phyloP scores from a whole-genome alignment of 37 sponge, comb jelly and placozoan species.

The Mnemiopsis leidyi region DNA sequence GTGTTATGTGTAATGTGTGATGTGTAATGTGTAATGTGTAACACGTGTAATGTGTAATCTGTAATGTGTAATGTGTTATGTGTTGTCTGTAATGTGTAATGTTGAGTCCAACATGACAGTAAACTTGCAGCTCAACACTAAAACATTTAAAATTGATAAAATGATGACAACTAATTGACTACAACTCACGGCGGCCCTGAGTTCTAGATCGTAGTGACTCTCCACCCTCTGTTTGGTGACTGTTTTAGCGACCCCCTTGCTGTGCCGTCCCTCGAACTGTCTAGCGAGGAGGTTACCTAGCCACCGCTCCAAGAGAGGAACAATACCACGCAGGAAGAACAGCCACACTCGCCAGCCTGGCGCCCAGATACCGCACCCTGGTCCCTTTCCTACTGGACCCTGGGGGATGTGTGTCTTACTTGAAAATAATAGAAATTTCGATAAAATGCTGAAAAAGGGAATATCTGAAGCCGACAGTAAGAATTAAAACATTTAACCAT shows the following conservation, averaged over 20 bases:
- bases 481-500: too few species aligned
- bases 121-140: too few species aligned
- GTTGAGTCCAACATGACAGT: too few species aligned
- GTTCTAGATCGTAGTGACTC: slow-evolving; percentile 97
- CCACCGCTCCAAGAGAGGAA: slow-evolving; percentile 98
- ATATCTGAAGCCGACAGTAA: background rate
- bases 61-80: too few species aligned
- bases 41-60: too few species aligned
- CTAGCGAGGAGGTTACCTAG: slow-evolving; percentile 96
- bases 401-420: too few species aligned
- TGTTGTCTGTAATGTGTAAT: too few species aligned
- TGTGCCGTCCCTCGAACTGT: slow-evolving; percentile 98
- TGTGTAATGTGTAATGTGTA: too few species aligned
- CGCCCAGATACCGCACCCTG: slow-evolving; percentile 97
- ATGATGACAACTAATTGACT: too few species aligned
- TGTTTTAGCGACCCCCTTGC: slow-evolving; percentile 98
- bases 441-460: background rate
- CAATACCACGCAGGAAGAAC: slow-evolving; percentile 96
- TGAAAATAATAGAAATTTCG: too few species aligned
- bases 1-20: too few species aligned
- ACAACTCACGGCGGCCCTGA: slow-evolving; percentile 87
- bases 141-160: too few species aligned
- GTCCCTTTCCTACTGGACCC: slow-evolving; percentile 99
- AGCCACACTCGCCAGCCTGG: slow-evolving; percentile 98
- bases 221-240: slow-evolving; percentile 99